Conservation (phyloP, 1,140 invertebrate species). For the Polyergus mexicanus region DNA sequence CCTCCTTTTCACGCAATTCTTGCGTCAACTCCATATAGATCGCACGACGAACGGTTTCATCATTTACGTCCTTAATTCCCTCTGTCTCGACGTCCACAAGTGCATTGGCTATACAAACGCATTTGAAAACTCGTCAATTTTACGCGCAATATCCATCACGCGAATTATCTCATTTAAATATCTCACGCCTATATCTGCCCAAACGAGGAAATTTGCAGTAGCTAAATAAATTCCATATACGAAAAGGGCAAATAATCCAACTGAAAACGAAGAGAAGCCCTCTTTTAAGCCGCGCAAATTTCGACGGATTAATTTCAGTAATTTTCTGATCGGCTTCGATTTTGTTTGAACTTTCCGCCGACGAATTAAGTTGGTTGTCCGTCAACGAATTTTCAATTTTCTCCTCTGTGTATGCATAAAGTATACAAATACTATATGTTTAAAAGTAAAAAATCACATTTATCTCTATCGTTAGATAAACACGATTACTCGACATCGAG, state of each 20-base stretch:
- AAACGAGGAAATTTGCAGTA: slow-evolving; percentile 4
- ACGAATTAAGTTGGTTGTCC: neutral
- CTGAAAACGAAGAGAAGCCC: neutral
- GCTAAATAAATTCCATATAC: slow-evolving; percentile 43
- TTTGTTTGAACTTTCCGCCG: neutral
- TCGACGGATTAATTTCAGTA: slow-evolving; percentile 1
- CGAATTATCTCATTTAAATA: slow-evolving; percentile 7
- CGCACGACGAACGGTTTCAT: slow-evolving; percentile 84
- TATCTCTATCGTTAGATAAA: neutral
- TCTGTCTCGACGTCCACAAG: neutral
- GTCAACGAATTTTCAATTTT: neutral
- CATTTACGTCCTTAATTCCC: slow-evolving; percentile 51
- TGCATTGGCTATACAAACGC: neutral
- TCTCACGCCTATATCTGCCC: slow-evolving; percentile 30
- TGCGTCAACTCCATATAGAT: slow-evolving; percentile 82
- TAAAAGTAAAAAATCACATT: neutral
- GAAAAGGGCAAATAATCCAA: slow-evolving; percentile 36
- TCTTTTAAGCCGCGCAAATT: neutral
- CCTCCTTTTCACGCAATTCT: slow-evolving; percentile 81
- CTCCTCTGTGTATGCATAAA: neutral
- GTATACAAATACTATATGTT: neutral
- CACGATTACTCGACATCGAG: neutral
- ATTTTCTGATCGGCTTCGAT: neutral
- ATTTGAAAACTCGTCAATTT: neutral
- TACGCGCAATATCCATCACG: neutral